Evolutionary conservation across 2,888 invertebrate species (phyloP), one percentile per base, ranked within the genome.

Genomic region (Smittia aterrima): DNA sequence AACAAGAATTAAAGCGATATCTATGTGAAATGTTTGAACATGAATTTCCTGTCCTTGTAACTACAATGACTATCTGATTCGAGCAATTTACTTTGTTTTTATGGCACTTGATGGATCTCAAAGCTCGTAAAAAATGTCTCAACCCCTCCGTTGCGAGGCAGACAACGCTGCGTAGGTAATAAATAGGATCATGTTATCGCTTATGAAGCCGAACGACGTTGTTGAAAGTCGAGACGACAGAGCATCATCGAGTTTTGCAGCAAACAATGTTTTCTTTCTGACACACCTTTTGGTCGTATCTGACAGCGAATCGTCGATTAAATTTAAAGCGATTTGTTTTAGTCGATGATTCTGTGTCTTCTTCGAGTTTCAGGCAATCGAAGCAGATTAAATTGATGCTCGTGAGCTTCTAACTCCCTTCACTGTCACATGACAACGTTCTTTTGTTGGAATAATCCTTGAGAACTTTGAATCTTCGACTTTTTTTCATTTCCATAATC

Each of bases 111-210:
- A 64, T 64, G 64, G 25, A 64, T 64, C 64, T 64, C 20, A 3
- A 9, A 27, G 22, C 64, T 64, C 64, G 20, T 64, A 64, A 64
- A 64, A 24, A 27, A 25, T 64, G 27, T 64, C 27, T 64, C 16
- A 22, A 58, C 4, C 7, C 22, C 58, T n/a, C 32, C 4, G 9
- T 11, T 18, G n/a, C 18, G 22, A 18, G 58, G 18, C 18, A 22
- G 13, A 6, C 1, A 16, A 64, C 25, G 11, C 20, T 64, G 64
- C 25, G 64, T 64, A 27, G 64, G 64, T 27, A 64, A 64, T 64
- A 64, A 64, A 64, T 64, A 27, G 64, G 64, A 64, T 64, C 27
- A 64, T 27, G 64, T 64, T 64, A 64, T 64, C 64, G 64, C 25
- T 25, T 11, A 7, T 58, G 58, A 3, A 58, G 13, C 58, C 13